A percentile compares a stretch with the other conserved stretches of the same genome.
These are phyloP conservation scores for Bombus consobrinus DNA, from an alignment of 1,140 invertebrate genomes.

Conservation along the genomic window DNA sequence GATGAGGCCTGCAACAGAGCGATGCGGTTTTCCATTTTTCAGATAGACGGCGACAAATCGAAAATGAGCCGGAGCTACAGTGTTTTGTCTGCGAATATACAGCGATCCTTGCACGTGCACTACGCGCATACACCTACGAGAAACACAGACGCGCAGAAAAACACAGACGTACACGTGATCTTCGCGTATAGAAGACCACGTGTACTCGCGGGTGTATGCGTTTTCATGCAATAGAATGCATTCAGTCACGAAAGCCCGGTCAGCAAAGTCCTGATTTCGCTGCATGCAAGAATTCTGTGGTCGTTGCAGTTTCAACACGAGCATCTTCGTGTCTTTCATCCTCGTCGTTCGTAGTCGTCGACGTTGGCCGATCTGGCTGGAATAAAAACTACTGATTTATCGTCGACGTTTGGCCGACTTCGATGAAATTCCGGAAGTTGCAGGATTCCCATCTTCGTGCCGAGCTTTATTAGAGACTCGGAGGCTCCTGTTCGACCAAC, in stretches of 20 bases:
- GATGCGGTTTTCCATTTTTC: slow-evolving; percentile 56
- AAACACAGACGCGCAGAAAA: not conserved
- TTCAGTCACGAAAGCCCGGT: slow-evolving; percentile 67
- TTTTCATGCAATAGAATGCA: slow-evolving; percentile 48
- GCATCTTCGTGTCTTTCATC: slow-evolving; percentile 63
- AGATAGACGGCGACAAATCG: slow-evolving; percentile 61
- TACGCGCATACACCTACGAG: not conserved
- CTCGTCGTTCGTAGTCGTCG: slow-evolving; percentile 22
- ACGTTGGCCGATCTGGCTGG: slow-evolving; percentile 42
- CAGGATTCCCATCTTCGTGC: slow-evolving; percentile 8
- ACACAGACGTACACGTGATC: not conserved
- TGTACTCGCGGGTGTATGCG: slow-evolving; percentile 3
- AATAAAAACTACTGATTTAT: slow-evolving; percentile 74
- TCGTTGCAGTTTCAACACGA: slow-evolving; percentile 71
- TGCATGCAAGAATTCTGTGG: slow-evolving; percentile 72
- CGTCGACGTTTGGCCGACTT: slow-evolving; percentile 34
- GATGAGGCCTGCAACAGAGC: slow-evolving; percentile 5
- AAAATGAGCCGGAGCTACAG: slow-evolving; percentile 50
- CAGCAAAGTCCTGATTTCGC: slow-evolving; percentile 71
- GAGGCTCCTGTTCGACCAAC: not conserved
- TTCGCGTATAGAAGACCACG: not conserved
- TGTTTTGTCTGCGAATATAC: slow-evolving; percentile 38
- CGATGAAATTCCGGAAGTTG: slow-evolving; percentile 66
- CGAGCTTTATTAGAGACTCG: slow-evolving; percentile 49
- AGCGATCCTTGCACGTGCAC: not conserved